Evolutionary conservation across 2,113 vertebrate genomes (phyloP).

Genomic region (Oreochromis aureus): DNA sequence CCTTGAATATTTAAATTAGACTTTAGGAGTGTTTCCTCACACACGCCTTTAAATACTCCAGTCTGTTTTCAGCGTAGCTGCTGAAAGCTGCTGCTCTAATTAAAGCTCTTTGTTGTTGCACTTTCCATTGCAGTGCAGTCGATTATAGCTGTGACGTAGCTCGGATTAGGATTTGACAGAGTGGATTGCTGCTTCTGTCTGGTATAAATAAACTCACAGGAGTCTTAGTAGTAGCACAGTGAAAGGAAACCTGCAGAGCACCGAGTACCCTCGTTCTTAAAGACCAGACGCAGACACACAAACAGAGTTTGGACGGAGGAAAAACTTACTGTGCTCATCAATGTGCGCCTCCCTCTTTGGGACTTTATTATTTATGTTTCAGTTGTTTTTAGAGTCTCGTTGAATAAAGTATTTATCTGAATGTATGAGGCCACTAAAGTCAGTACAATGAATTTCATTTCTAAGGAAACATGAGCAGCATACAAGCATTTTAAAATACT

Average conservation of each 20-base stretch:
- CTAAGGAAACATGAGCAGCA: background rate
- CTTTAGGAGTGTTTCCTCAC: background rate
- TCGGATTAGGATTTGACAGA: conserved; percentile 56
- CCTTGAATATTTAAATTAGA: background rate
- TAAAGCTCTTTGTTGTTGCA: conserved; percentile 28
- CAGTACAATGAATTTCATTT: background rate
- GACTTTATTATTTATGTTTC: background rate
- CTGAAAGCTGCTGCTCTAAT: conserved; percentile 7
- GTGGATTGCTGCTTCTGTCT: conserved; percentile 9
- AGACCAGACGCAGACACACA: background rate
- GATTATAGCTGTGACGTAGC: conserved; percentile 37
- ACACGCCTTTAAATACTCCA: background rate
- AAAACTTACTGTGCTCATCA: background rate
- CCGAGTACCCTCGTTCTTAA: background rate
- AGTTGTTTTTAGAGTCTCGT: background rate
- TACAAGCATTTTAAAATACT: background rate
- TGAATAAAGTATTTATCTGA: background rate
- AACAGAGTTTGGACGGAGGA: background rate
- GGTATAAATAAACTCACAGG: conserved; percentile 12
- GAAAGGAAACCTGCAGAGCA: background rate
- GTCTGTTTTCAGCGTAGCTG: background rate
- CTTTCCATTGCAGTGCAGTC: conserved; percentile 28
- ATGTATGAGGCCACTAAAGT: background rate
- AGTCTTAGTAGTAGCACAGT: background rate
- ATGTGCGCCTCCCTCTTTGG: background rate